Conservation (phyloP, 2,797 vertebrate species). For the Lagocephalus sceleratus region DNA sequence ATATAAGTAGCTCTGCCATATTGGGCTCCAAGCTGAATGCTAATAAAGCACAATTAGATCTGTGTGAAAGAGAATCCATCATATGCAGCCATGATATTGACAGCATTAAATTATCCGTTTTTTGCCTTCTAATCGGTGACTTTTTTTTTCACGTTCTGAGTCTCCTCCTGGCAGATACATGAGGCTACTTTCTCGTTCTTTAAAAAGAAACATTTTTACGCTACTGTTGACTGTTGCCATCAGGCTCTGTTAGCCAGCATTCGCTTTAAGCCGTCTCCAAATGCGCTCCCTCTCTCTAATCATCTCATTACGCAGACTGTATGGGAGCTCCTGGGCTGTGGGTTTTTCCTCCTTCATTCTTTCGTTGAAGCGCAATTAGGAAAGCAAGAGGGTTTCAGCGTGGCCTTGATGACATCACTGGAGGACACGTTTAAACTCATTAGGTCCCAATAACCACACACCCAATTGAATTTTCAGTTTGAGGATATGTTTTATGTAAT, state of each 20-base stretch:
- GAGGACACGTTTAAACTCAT: conserved; percentile 55
- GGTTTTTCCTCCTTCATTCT: conserved; percentile 18
- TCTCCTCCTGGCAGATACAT: too few relatives aligned
- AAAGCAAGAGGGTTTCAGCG: conserved; percentile 27
- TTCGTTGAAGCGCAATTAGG: conserved; percentile 46
- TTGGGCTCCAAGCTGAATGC: too few relatives aligned
- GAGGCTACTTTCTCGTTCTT: too few relatives aligned
- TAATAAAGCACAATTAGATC: too few relatives aligned
- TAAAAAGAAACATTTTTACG: too few relatives aligned
- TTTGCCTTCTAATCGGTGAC: too few relatives aligned
- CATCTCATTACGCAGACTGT: conserved; percentile 11
- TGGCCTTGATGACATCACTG: conserved; percentile 50
- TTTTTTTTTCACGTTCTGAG: too few relatives aligned
- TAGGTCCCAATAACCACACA: conserved; percentile 34
- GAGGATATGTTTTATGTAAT: conserved; percentile 44
- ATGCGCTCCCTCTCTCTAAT: conserved; percentile 1
- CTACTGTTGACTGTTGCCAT: neutral
- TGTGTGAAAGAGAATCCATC: too few relatives aligned
- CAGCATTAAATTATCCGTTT: too few relatives aligned
- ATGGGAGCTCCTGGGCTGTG: conserved; percentile 17
- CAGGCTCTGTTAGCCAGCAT: neutral
- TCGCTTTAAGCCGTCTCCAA: conserved; percentile 2
- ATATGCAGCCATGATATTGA: too few relatives aligned
- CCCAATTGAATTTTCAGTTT: conserved; percentile 36
- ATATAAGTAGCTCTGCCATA: too few relatives aligned